phyloP scores from a whole-genome alignment of 2,113 vertebrate species.

The Halcyon malimbica region DNA sequence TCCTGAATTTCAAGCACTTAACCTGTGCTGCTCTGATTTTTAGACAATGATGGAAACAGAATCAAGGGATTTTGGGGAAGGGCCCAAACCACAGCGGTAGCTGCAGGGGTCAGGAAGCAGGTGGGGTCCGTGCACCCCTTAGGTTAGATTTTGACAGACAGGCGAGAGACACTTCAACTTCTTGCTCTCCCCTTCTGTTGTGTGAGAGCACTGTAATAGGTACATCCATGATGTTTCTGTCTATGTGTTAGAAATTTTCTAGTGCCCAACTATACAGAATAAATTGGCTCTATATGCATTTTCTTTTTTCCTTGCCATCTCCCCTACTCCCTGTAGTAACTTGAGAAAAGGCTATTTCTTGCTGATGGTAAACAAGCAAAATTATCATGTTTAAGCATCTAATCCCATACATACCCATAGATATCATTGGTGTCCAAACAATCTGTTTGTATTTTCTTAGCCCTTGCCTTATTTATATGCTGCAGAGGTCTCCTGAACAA shows the following conservation, averaged over 20 bases:
- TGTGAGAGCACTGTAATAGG: not conserved
- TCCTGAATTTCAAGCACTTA: not conserved
- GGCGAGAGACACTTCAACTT: not conserved
- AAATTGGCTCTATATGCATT: not conserved
- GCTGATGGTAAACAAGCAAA: not conserved
- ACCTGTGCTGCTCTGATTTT: not conserved
- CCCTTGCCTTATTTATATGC: not conserved
- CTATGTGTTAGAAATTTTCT: not conserved
- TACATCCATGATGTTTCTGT: not conserved
- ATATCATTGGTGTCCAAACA: not conserved
- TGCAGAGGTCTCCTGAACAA: not conserved
- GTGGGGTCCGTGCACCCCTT: not conserved
- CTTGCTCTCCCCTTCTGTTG: not conserved
- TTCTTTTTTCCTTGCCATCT: not conserved
- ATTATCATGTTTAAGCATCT: not conserved
- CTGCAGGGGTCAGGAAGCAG: not conserved
- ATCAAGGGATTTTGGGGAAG: not conserved
- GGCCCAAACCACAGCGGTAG: not conserved
- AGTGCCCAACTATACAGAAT: no score
- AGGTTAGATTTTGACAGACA: not conserved
- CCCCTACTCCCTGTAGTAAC: not conserved
- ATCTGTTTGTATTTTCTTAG: constrained; percentile 5
- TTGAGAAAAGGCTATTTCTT: not conserved
- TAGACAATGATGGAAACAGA: not conserved
- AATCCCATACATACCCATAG: constrained; percentile 9